Evolutionary conservation across 2,888 invertebrate genomes (phyloP).

Genomic region (Hanleya hanleyi): DNA sequence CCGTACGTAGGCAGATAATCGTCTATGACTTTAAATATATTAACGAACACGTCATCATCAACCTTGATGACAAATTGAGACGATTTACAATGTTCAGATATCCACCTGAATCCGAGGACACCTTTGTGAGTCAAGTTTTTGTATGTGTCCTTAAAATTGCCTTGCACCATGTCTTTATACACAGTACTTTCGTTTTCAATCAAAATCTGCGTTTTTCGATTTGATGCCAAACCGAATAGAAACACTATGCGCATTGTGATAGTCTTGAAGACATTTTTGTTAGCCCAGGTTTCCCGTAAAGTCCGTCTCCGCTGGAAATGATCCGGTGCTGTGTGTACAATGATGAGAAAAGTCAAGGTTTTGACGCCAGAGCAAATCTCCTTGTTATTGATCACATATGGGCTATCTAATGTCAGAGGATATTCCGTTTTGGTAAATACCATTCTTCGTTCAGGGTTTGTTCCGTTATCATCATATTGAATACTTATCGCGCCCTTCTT

Average conservation of each 20-base stretch:
- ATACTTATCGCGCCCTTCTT: background rate
- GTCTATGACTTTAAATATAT: conserved; percentile 53
- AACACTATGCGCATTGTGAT: conserved; percentile 50
- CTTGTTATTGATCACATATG: conserved; percentile 53
- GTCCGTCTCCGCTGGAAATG: conserved; percentile 49
- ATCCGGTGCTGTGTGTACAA: conserved; percentile 52
- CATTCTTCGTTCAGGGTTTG: background rate
- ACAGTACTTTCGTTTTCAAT: conserved; percentile 54
- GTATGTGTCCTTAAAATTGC: conserved; percentile 56
- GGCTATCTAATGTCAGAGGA: conserved; percentile 49
- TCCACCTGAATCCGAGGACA: conserved; percentile 56
- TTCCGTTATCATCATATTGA: background rate
- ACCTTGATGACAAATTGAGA: conserved; percentile 54
- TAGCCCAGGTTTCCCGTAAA: conserved; percentile 61
- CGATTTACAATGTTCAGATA: conserved; percentile 50
- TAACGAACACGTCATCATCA: conserved; percentile 63
- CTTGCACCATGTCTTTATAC: conserved; percentile 60
- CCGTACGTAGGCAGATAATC: conserved; percentile 44
- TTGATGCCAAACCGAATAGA: conserved; percentile 46
- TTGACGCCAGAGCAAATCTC: conserved; percentile 41
- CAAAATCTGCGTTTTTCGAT: conserved; percentile 41
- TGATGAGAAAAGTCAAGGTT: conserved; percentile 47
- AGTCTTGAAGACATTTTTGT: conserved; percentile 41
- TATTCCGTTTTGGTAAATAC: conserved; percentile 30
- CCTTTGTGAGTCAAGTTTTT: conserved; percentile 62